phyloP scores from a whole-genome alignment of 2,888 invertebrate species.

The Endotricha flammealis region DNA sequence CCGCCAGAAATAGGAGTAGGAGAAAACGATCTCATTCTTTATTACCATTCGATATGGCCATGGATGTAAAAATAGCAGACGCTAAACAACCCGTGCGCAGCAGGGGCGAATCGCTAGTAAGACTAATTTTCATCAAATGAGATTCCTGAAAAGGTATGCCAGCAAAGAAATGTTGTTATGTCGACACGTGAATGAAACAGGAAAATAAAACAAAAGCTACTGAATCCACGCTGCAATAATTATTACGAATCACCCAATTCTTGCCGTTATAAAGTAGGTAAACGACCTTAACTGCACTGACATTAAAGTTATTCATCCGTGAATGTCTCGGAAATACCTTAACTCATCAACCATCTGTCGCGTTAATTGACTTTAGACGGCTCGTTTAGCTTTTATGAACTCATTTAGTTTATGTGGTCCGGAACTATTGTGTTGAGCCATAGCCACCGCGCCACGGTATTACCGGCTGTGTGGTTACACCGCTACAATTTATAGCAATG shows the following conservation, averaged over 20 bases:
- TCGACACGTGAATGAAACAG: too few relatives aligned
- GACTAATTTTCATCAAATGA: too few relatives aligned
- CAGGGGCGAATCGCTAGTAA: too few relatives aligned
- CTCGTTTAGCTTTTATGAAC: constrained; percentile 56
- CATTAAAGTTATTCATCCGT: constrained; percentile 38
- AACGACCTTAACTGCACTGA: constrained; percentile 24
- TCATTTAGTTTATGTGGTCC: constrained; percentile 54
- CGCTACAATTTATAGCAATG: constrained; percentile 40
- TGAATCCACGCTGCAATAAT: too few relatives aligned
- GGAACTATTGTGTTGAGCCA: constrained; percentile 37
- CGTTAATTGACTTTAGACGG: constrained; percentile 57
- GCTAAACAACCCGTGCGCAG: too few relatives aligned
- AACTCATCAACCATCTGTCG: constrained; percentile 36
- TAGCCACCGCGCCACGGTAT: constrained; percentile 28
- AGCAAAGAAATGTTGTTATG: too few relatives aligned
- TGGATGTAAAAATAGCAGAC: constrained; percentile 83
- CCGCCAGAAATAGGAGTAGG: constrained; percentile 70
- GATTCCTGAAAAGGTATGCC: too few relatives aligned
- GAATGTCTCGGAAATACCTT: constrained; percentile 36
- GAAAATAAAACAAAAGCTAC: too few relatives aligned
- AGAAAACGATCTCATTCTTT: constrained; percentile 65
- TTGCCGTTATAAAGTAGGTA: constrained; percentile 4
- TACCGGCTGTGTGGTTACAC: constrained; percentile 32
- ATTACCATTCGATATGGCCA: constrained; percentile 76
- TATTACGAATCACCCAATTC: too few relatives aligned